Percentiles rank a stretch among this genome's conserved stretches.
Conservation (phyloP, 2,888 invertebrate genomes). For the Falcaria lacertinaria region DNA sequence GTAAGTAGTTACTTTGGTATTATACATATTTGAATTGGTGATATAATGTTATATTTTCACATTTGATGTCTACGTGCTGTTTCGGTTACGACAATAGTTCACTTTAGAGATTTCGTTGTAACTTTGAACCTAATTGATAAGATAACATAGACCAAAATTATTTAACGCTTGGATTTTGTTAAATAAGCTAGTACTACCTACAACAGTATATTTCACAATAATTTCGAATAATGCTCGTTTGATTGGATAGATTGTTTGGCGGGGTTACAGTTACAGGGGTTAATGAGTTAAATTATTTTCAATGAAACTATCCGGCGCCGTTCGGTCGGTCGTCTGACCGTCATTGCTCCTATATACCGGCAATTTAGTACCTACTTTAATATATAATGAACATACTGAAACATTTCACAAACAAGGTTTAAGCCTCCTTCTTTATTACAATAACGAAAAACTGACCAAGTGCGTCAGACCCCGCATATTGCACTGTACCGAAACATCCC, state of each 20-base stretch:
- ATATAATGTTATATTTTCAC: no score
- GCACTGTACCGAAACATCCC: no score
- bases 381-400: no score
- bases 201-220: not conserved
- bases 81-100: no score
- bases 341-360: not conserved
- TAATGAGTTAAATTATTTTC: not conserved
- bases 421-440: no score
- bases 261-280: not conserved
- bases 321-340: not conserved
- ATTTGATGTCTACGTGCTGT: no score
- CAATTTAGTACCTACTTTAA: no score
- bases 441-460: no score
- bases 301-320: not conserved
- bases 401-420: no score
- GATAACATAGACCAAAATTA: not conserved
- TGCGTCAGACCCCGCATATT: no score
- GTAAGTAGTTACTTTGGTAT: conserved; percentile 36
- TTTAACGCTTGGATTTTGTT: not conserved
- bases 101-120: not conserved
- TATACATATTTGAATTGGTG: no score
- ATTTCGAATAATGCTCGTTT: not conserved
- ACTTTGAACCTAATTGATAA: no score
- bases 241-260: not conserved
- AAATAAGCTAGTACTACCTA: not conserved